A percentile compares a stretch with the other conserved stretches of the same genome.
Conservation (phyloP, 30 jellyfish, hydroid and myxozoan species). For the Phacellophora camtschatica region DNA sequence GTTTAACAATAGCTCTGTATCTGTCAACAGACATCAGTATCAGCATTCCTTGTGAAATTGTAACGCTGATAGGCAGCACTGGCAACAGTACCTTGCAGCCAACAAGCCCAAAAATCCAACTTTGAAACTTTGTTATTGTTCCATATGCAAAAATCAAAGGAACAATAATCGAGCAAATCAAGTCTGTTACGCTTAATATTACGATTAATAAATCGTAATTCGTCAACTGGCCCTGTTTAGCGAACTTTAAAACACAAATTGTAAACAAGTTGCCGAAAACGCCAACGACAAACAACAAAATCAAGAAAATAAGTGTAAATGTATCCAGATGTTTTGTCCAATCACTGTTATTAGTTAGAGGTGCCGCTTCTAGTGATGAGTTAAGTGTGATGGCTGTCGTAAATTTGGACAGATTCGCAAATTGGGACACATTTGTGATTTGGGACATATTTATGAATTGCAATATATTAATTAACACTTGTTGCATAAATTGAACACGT, state of each 20-base stretch:
- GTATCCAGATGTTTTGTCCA: not conserved
- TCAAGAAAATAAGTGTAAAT: not conserved
- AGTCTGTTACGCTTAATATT: constrained; percentile 47
- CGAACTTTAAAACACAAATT: constrained; percentile 19
- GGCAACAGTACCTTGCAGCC: constrained; percentile 86
- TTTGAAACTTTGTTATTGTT: constrained; percentile 27
- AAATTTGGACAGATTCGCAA: too few species aligned
- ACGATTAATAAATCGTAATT: constrained; percentile 16
- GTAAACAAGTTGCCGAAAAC: constrained; percentile 23
- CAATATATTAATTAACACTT: too few species aligned
- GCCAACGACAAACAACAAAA: constrained; percentile 16
- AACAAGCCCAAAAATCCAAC: constrained; percentile 87
- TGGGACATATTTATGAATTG: too few species aligned
- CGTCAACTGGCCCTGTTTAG: not conserved
- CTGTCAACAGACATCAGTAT: constrained; percentile 83
- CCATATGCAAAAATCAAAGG: constrained; percentile 68
- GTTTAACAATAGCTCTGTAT: constrained; percentile 78
- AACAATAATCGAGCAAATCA: constrained; percentile 61
- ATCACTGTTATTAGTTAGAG: too few species aligned
- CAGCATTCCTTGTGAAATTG: constrained; percentile 67
- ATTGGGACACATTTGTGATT: too few species aligned
- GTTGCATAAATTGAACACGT: too few species aligned
- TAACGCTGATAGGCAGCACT: constrained; percentile 56
- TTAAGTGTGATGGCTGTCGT: too few species aligned
- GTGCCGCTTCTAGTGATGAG: too few species aligned